Conservation (phyloP, 2,888 invertebrate species). For the Nemapogon koenigi region DNA sequence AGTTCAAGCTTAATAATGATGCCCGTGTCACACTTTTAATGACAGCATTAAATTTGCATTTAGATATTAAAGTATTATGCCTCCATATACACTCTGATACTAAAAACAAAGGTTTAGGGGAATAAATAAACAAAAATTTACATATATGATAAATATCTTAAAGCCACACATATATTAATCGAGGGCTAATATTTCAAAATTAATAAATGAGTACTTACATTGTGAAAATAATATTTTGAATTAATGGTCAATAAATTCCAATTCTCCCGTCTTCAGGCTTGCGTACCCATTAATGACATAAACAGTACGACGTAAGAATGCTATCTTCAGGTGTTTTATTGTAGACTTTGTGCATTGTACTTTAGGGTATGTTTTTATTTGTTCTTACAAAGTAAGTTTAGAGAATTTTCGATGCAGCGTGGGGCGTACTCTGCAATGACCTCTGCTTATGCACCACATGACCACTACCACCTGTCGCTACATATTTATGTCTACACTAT, state of each 20-base stretch:
- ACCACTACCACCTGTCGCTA: constrained; percentile 65
- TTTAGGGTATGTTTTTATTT: constrained; percentile 41
- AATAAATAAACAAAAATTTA: constrained; percentile 62
- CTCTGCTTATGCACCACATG: constrained; percentile 39
- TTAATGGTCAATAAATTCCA: constrained; percentile 66
- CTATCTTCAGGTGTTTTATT: constrained; percentile 21
- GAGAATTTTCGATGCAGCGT: constrained; percentile 26
- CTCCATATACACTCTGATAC: no score
- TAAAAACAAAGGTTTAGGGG: constrained; percentile 55
- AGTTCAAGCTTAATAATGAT: no score
- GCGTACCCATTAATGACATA: constrained; percentile 40
- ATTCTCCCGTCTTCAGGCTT: constrained; percentile 64
- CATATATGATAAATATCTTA: constrained; percentile 65
- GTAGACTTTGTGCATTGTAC: constrained; percentile 26
- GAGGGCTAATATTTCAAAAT: constrained; percentile 66
- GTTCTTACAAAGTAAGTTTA: constrained; percentile 22
- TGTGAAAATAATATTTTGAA: constrained; percentile 67
- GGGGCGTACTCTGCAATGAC: constrained; percentile 45
- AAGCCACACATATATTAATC: constrained; percentile 66
- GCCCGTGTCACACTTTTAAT: no score
- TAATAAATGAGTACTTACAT: constrained; percentile 67
- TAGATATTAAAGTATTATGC: no score
- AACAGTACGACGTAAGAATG: constrained; percentile 23
- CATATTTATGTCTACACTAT: constrained; percentile 66
- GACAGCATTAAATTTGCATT: no score